Conservation (phyloP, 2,113 vertebrate genomes). For the Calypte anna region DNA sequence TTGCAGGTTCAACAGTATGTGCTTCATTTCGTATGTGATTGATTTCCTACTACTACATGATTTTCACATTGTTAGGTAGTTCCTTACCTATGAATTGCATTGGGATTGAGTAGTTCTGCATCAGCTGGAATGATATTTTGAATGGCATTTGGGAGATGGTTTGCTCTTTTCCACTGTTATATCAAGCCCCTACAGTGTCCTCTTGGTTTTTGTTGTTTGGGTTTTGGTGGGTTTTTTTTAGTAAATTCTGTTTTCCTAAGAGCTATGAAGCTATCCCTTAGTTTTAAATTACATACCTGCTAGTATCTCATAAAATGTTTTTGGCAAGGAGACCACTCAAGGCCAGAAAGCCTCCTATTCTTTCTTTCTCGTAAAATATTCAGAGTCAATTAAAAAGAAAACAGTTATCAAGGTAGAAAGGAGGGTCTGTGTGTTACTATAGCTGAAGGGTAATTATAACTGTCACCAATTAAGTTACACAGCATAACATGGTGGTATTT, state of each 20-base stretch:
- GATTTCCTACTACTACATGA: not conserved
- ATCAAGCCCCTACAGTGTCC: not conserved
- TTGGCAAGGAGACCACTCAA: not conserved
- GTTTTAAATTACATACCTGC: conserved; percentile 14
- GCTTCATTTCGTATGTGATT: not conserved
- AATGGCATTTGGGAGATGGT: not conserved
- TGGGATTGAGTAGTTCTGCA: conserved; percentile 20
- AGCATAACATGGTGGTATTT: not conserved
- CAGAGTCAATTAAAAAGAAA: conserved; percentile 51
- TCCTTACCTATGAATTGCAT: not conserved
- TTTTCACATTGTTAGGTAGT: conserved; percentile 19
- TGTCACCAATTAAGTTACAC: not conserved
- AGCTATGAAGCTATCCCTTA: conserved; percentile 3
- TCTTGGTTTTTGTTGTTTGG: not conserved
- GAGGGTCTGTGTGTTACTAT: not conserved
- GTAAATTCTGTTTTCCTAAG: not conserved
- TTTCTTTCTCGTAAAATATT: conserved; percentile 42
- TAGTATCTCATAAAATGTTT: not conserved
- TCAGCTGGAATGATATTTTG: not conserved
- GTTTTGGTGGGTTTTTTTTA: not conserved
- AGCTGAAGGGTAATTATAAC: conserved; percentile 7
- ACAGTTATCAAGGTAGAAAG: conserved; percentile 32
- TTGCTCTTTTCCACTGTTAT: not conserved
- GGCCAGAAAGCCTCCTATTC: not conserved
- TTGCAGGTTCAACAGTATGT: not conserved